A percentile compares a stretch with the other conserved stretches of the same genome.
Conservation (phyloP, 2,888 invertebrate genomes). For the Drosophila helvetica region DNA sequence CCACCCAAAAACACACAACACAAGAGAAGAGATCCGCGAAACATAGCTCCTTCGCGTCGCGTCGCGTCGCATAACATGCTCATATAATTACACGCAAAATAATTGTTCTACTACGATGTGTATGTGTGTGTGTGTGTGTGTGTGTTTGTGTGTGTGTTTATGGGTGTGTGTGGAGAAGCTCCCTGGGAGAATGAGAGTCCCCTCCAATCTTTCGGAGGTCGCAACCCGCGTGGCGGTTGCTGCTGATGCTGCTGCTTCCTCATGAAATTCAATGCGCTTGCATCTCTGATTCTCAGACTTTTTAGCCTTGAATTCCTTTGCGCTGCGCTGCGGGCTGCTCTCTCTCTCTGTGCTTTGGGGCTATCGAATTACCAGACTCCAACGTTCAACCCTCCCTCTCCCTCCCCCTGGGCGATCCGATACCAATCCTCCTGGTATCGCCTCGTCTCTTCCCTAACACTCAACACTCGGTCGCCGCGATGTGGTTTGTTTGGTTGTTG, state of each 20-base stretch:
- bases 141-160: neutral
- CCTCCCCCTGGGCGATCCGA: slow-evolving; percentile 8
- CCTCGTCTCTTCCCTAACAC: neutral
- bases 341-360: slow-evolving; percentile 42
- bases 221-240: slow-evolving; percentile 44
- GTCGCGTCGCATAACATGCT: slow-evolving; percentile 62
- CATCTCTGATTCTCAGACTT: slow-evolving; percentile 49
- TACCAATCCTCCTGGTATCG: slow-evolving; percentile 5
- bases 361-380: slow-evolving; percentile 34
- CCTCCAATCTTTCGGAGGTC: slow-evolving; percentile 47
- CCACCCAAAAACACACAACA: slow-evolving; percentile 1
- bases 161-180: neutral
- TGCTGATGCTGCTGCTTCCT: slow-evolving; percentile 29
- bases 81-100: slow-evolving; percentile 63
- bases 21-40: slow-evolving; percentile 20
- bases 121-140: neutral
- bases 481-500: slow-evolving; percentile 51
- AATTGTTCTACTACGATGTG: slow-evolving; percentile 38
- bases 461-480: neutral
- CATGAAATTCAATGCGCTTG: slow-evolving; percentile 75
- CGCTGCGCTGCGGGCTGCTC: slow-evolving; percentile 51
- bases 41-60: slow-evolving; percentile 31
- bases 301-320: slow-evolving; percentile 71
- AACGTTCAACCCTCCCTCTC: neutral
- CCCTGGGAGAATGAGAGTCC: slow-evolving; percentile 25